Base-by-base conservation (phyloP, 2,113 vertebrate genomes). In the Saimiri boliviensis region DNA sequence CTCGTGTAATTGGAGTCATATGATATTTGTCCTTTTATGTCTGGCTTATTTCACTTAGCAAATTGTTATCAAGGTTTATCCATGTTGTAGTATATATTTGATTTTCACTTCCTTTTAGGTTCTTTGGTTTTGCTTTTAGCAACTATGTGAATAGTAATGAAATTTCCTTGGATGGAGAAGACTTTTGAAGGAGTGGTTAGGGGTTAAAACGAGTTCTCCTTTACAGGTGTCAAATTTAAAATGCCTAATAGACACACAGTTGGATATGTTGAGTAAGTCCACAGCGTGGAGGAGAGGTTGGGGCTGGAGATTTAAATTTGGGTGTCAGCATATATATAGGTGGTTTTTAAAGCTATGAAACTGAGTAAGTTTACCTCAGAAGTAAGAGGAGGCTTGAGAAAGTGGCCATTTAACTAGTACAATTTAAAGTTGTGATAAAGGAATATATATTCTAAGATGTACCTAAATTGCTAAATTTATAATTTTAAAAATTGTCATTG, bases 61-160 rank as follows among this genome's bases (percentile, higher is more conserved):
- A 82, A 82, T 40, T 81, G 49, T 66, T 87, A 88, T 93, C 40
- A 82, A 47, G 49, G 49, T 89, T 94, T 23, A 87, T 80, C 30
- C 63, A 54, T 37, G 7, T 94, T 95, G n/a, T 94, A 66, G 19
- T 47, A 66, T 92, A 16, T 70, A 45, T 86, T 42, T 58, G 21
- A 89, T 63, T 93, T 94, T 94, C 16, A 40, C 83, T 96, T 89
- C 20, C 60, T 79, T 89, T 89, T 82, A 79, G 35, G 30, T 77
- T 90, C 37, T 76, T 80, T 93, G 70, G 42, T 88, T 96, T 91
- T 92, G 58, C 54, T 95, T 92, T 93, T 83, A 96, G 74, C 70
- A 96, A 27, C 47, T 85, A 23, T 88, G 23, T 93, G 23, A 86
- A 60, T 92, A 7, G 20, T 91, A 85, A 25, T 79, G 45, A 27